Evolutionary conservation across 2,888 invertebrate genomes (phyloP).

Genomic region (Apamea anceps): DNA sequence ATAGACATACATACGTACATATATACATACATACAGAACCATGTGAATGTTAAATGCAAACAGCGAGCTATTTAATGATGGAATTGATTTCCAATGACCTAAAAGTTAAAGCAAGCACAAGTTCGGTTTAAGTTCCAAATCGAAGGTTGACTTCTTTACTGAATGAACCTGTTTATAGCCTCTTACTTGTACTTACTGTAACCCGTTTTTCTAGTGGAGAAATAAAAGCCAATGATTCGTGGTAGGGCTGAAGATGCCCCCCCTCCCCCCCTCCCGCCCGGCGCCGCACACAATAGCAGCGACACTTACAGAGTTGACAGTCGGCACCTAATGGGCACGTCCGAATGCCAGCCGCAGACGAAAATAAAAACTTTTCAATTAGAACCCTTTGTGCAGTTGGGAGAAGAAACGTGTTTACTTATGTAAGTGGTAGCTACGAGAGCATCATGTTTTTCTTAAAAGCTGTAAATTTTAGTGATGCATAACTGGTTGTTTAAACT

Average conservation of each 20-base stretch:
- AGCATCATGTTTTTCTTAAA: background rate
- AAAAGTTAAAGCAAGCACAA: background rate
- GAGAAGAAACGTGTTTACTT: background rate
- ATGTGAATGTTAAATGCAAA: background rate
- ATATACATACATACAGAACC: background rate
- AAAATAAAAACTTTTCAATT: constrained; percentile 34
- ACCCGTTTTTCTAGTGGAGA: constrained; percentile 10
- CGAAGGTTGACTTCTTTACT: background rate
- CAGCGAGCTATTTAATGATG: background rate
- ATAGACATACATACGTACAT: too few relatives aligned
- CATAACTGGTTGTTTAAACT: background rate
- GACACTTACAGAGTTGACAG: constrained; percentile 65
- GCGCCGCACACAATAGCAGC: constrained; percentile 30
- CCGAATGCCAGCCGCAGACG: constrained; percentile 41
- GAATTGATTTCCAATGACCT: background rate
- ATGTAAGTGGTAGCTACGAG: background rate
- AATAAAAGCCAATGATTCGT: constrained; percentile 70
- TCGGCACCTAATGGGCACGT: constrained; percentile 69
- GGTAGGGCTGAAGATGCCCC: constrained; percentile 44
- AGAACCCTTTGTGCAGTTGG: background rate
- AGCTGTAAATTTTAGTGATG: background rate
- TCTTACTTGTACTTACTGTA: background rate
- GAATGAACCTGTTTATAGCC: background rate
- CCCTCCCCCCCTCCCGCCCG: background rate
- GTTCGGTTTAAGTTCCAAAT: background rate